Conservation (phyloP, 2,797 vertebrate genomes). For the Schizothorax lantsangensis region DNA sequence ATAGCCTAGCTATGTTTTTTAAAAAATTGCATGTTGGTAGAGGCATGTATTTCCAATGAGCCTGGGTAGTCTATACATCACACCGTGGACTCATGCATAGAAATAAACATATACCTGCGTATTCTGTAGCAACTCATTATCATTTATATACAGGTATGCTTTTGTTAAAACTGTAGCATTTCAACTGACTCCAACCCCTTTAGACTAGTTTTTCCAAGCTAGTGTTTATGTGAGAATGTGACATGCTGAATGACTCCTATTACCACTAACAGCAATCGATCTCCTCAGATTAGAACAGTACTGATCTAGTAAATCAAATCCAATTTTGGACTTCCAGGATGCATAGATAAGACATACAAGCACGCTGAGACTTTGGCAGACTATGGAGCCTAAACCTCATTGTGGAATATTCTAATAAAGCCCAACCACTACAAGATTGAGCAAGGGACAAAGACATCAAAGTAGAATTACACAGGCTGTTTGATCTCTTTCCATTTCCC, state of each 20-base stretch:
- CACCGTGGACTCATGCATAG: neutral
- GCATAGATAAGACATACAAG: constrained; percentile 18
- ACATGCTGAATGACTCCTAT: constrained; percentile 21
- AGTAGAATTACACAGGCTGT: constrained; percentile 69
- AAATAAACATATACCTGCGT: neutral
- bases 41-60: no score
- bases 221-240: constrained; percentile 3
- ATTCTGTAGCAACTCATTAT: neutral
- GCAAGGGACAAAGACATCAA: constrained; percentile 76
- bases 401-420: constrained; percentile 75
- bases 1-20: no score
- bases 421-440: constrained; percentile 68
- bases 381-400: constrained; percentile 13
- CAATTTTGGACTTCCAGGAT: constrained; percentile 14
- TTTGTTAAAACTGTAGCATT: neutral
- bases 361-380: constrained; percentile 13
- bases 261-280: constrained; percentile 9
- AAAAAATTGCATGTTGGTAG: no score
- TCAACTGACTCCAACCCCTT: neutral
- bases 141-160: neutral
- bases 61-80: neutral
- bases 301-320: constrained; percentile 9
- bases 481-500: constrained; percentile 72
- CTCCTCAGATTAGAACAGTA: neutral
- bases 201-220: neutral